Base-by-base conservation (phyloP, 2,888 invertebrate species). In the Eristalis arbustorum region DNA sequence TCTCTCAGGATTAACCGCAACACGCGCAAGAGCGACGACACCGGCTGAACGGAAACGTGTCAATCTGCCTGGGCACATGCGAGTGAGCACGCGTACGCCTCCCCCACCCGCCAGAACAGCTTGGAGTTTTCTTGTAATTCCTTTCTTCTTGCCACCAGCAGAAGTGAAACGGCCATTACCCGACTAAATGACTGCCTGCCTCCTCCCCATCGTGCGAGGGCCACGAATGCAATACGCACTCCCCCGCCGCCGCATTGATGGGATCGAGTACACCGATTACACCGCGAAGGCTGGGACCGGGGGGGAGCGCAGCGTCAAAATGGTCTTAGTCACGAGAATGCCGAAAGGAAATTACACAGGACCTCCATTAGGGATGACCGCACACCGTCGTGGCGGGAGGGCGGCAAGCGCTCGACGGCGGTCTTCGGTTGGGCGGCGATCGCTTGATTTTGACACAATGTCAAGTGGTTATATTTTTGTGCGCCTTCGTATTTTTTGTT, bases 381-480 rank as follows among this genome's bases (percentile, higher is more conserved):
- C 71, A 72, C 71, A 23, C n/a, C n/a, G n/a, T 13, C 25, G 25
- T n/a, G 23, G n/a, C 11, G 66, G 66, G 25, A 23, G 25, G 40
- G 59, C 49, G 23, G 28, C 22, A 18, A 4, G 0, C 8, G 18
- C 18, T 2, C 6, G 18, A 2, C 8, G 3, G 6, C 8, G 18
- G 8, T 18, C 4, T 18, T 18, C 6, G 18, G n/a, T 5, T 34
- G 28, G 28, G 11, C 23, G 56, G 62, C 37, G 56, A 49, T 66
- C 62, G 61, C 72, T 57, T 62, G 73, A 40, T 67, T 79, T 79
- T 79, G 79, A 79, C 79, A 79, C 79, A 72, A 79, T 79, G 79
- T 79, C 79, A 79, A 79, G 79, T 73, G 73, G 73, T 73, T 79
- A 23, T 49, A 13, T 34, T 61, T 71, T 71, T 28, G 14, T 56